Base-by-base conservation (phyloP, 2,113 vertebrate species). In the Anarrhichthys ocellatus region DNA sequence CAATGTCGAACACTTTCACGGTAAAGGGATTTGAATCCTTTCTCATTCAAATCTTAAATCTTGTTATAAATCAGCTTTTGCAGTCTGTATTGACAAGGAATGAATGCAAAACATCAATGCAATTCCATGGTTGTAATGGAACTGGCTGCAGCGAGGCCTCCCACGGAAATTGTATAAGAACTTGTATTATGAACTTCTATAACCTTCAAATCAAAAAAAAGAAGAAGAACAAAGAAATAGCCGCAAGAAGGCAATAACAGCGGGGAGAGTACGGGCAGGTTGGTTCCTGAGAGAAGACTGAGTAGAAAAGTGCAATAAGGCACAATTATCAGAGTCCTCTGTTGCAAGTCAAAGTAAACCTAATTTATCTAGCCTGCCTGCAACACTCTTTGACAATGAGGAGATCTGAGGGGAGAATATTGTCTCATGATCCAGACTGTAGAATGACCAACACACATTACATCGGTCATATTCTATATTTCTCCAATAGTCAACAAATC, bases 291-390 rank as follows among this genome's bases (percentile, higher is more conserved):
- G 65, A 20, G 18, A 52, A 7, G 8, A 80, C 8, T 69, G 32
- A 68, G 68, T 15, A 65, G 40, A 69, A 73, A 87, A 81, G 72
- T 76, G 82, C 90, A 92, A 92, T 93, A 92, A 92, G 66, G 63
- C 50, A 36, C 72, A 89, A 91, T 90, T 88, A 83, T 80, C 76
- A 81, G 22, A 58, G 63, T 44, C 54, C 75, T 73, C 27, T 56
- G 78, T 82, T 46, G 72, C 81, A 77, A 80, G 86, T 90, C 76
- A 83, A 74, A 82, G 62, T 10, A 87, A 91, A 93, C 87, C 80
- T 42, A 69, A 85, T 90, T 77, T 68, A 67, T 73, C 34, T 9
- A 5, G 18, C 58, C 72, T 27, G 42, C 78, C 74, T 78, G 71
- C 75, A 83, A 87, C 69, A 64, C 40, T 52, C 46, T 73, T 81